Base-by-base conservation (phyloP, 2,888 invertebrate species). In the Piscicola geometra region DNA sequence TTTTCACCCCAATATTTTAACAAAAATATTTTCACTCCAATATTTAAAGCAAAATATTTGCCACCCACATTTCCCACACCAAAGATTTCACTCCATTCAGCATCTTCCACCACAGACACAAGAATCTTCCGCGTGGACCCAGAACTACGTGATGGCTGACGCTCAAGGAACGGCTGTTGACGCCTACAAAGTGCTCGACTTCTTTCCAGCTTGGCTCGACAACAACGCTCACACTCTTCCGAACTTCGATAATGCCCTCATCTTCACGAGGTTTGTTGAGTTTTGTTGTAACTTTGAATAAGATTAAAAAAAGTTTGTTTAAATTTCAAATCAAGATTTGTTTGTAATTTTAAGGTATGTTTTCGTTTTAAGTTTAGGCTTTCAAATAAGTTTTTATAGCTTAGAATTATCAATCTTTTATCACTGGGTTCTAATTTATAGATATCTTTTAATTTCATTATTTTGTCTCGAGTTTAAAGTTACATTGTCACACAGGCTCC, bases 221-320 rank as follows among this genome's bases (percentile, higher is more conserved):
- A 76, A 75, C 50, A 70, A 72, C 2, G 70, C 76, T 25, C 71
- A 75, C 47, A 75, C 78, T n/a, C 72, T 81, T 5, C 82, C 81
- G 0, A 77, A 78, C 9, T 80, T 78, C 76, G 82, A 82, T 74
- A 82, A 82, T 66, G 81, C 80, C 21, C 81, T 81, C 77, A 75
- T 82, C 5, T 81, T 82, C 73, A 78, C 81, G 28, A 81, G 80
- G 82, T 82, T 79, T 78, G 80, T 76, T 41, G 36, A 28, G 28
- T 12, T 35, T 60, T 21, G 15, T 28, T 2, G 3, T 71, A 30
- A 18, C 28, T 50, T 52, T 47, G 0, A 41, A 41, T 9, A 41
- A 9, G 15, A 41, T 9, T 41, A 41, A 41, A 9, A 41, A 41
- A 9, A 9, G 5, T 41, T 41, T 41, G 5, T 41, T 41, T 41